phyloP scores from a whole-genome alignment of 2,888 invertebrate genomes.

The Drosophila suboccidentalis region DNA sequence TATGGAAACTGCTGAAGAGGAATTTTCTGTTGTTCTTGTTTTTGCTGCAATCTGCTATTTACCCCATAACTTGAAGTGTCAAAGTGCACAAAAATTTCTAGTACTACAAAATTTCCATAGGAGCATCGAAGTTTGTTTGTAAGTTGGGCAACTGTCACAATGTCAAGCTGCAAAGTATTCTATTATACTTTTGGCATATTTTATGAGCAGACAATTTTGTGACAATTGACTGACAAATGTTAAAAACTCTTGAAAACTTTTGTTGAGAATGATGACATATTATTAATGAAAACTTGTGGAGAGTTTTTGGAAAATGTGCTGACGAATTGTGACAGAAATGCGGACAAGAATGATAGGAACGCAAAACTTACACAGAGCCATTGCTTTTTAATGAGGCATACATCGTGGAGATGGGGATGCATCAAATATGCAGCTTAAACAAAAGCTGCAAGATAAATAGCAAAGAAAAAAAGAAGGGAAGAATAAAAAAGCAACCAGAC shows the following conservation, averaged over 20 bases:
- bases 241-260: constrained; percentile 43
- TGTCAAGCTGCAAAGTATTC: constrained; percentile 16
- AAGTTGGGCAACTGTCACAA: constrained; percentile 38
- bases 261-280: constrained; percentile 39
- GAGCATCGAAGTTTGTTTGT: constrained; percentile 2
- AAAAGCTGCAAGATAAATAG: constrained; percentile 41
- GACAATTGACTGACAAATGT: constrained; percentile 62
- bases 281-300: constrained; percentile 61
- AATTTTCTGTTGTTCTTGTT: constrained; percentile 31
- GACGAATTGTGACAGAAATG: constrained; percentile 53
- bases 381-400: constrained; percentile 51
- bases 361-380: constrained; percentile 27
- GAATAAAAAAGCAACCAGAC: constrained; percentile 3
- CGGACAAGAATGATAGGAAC: constrained; percentile 17
- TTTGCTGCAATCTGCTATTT: constrained; percentile 20
- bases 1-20: constrained; percentile 30
- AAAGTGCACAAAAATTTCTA: constrained; percentile 35
- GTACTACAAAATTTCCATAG: constrained; percentile 5
- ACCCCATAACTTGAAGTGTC: constrained; percentile 42
- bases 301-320: constrained; percentile 19
- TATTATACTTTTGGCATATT: constrained; percentile 28
- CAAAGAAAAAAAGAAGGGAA: not conserved
- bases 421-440: constrained; percentile 35
- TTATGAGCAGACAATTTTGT: constrained; percentile 18
- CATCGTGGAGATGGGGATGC: not conserved